A percentile compares a stretch with the other conserved stretches of the same genome.
Evolutionary conservation across 2,888 invertebrate species (phyloP).

Genomic region (Drosophila mulleri): DNA sequence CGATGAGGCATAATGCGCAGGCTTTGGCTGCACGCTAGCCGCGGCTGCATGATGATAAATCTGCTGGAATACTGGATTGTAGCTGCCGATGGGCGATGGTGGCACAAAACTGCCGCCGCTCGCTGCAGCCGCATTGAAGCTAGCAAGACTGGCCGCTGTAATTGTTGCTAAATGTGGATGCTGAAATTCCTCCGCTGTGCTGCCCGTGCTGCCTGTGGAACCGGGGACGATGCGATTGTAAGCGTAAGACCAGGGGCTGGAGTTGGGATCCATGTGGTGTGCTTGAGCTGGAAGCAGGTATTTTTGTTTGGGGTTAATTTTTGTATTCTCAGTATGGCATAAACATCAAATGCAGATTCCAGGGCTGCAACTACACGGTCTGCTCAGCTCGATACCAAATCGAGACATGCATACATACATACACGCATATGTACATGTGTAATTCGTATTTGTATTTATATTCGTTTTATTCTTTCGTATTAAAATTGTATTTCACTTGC

Average conservation of each 20-base stretch:
- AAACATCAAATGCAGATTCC: constrained; percentile 40
- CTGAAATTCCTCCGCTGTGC: constrained; percentile 89
- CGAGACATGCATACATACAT: constrained; percentile 15
- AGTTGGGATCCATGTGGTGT: constrained; percentile 91
- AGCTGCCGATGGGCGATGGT: constrained; percentile 90
- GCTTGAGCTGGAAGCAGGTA: constrained; percentile 48
- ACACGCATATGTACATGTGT: constrained; percentile 22
- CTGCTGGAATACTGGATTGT: constrained; percentile 93
- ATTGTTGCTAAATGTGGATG: constrained; percentile 89
- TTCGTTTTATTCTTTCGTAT: not conserved
- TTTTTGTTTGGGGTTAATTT: constrained; percentile 23
- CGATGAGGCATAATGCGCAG: constrained; percentile 89
- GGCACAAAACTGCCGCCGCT: constrained; percentile 87
- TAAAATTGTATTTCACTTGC: constrained; percentile 10
- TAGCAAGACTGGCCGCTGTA: constrained; percentile 86
- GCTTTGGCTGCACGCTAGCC: constrained; percentile 87
- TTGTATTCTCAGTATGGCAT: constrained; percentile 22
- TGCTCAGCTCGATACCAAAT: constrained; percentile 16
- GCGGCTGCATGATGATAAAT: constrained; percentile 91
- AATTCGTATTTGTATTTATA: not conserved
- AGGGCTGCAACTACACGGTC: constrained; percentile 31
- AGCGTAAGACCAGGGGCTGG: constrained; percentile 94
- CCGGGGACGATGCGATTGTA: constrained; percentile 92
- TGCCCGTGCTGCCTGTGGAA: constrained; percentile 87
- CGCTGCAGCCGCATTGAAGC: constrained; percentile 86